A percentile compares a stretch with the other conserved stretches of the same genome.
These are phyloP conservation scores for Pristiophorus japonicus DNA, from an alignment of 2,113 vertebrate genomes.

Conservation along the genomic window DNA sequence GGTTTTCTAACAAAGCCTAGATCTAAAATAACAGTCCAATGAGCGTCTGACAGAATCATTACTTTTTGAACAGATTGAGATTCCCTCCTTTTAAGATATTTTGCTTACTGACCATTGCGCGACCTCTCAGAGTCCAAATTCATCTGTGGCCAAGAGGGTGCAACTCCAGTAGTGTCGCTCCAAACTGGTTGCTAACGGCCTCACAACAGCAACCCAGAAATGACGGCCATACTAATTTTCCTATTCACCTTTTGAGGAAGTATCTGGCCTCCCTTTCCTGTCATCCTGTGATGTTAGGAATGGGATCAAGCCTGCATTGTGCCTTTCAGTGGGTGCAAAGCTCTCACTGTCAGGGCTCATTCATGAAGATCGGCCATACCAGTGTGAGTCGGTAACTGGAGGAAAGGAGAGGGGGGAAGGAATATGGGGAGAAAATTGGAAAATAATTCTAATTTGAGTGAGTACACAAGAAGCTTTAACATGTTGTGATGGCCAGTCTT, in stretches of 20 bases:
- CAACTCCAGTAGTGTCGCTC: neutral
- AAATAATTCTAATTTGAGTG: neutral
- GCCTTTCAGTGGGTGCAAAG: neutral
- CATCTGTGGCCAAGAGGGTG: neutral
- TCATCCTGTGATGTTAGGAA: neutral
- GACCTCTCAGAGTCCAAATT: neutral
- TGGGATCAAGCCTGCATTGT: neutral
- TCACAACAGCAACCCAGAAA: neutral
- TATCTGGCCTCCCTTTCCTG: neutral
- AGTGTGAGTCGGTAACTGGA: neutral
- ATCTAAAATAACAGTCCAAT: neutral
- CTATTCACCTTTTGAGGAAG: neutral
- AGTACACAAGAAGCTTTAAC: neutral
- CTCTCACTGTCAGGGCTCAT: neutral
- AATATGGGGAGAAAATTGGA: neutral
- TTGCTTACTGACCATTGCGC: neutral
- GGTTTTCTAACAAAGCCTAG: neutral
- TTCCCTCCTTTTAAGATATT: neutral
- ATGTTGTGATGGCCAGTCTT: conserved; percentile 8
- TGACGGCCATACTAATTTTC: neutral
- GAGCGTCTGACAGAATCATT: neutral
- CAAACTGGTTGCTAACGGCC: neutral
- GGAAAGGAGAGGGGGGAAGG: neutral
- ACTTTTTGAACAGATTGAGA: neutral
- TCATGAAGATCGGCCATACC: neutral